Percentiles rank a stretch among this genome's conserved stretches.
Conservation (phyloP, 2,113 vertebrate species). For the Solea solea region DNA sequence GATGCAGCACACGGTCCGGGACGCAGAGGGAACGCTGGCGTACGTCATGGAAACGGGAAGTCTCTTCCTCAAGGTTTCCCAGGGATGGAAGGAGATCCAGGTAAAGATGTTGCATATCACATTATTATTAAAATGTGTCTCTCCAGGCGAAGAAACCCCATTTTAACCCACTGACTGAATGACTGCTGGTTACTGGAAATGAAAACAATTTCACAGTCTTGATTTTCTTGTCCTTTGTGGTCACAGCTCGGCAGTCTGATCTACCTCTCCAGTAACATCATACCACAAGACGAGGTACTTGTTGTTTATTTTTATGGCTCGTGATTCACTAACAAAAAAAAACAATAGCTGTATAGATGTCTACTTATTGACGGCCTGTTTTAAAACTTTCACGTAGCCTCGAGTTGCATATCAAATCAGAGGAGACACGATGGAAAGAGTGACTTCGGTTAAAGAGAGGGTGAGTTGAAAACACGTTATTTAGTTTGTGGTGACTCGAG, state of each 20-base stretch:
- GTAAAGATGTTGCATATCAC: slow-evolving; percentile 61
- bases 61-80: slow-evolving; percentile 89
- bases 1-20: slow-evolving; percentile 83
- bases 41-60: slow-evolving; percentile 85
- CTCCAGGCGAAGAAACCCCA: too few species aligned
- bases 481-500: neutral
- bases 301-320: fast-evolving
- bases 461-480: slow-evolving; percentile 35
- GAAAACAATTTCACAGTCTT: neutral
- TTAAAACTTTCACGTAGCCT: slow-evolving; percentile 44
- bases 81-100: slow-evolving; percentile 95
- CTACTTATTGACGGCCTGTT: neutral
- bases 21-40: slow-evolving; percentile 86
- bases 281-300: slow-evolving; percentile 78
- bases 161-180: too few species aligned
- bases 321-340: neutral
- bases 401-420: slow-evolving; percentile 55
- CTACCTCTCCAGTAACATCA: slow-evolving; percentile 82
- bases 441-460: slow-evolving; percentile 48
- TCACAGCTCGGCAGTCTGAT: slow-evolving; percentile 90
- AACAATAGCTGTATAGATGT: neutral
- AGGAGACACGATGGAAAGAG: slow-evolving; percentile 57
- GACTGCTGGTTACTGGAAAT: neutral
- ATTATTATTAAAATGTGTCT: too few species aligned
- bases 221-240: slow-evolving; percentile 48